These are phyloP conservation scores for Cololabis saira DNA, from an alignment of 2,113 vertebrate species.

Conservation along the genomic window DNA sequence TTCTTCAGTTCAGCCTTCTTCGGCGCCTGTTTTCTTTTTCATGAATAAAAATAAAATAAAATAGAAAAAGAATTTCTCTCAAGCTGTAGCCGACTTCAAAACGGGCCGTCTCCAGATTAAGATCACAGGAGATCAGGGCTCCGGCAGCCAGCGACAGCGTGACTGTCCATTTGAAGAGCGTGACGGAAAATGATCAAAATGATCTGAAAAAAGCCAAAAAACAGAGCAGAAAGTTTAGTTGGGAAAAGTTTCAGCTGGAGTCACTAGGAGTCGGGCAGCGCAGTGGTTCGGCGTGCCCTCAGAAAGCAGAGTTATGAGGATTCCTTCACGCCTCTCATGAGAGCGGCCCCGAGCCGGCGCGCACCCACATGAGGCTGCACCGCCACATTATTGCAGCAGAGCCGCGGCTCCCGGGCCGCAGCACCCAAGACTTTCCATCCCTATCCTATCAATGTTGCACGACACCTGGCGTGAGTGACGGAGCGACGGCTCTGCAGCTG, in stretches of 20 bases:
- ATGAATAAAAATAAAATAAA: slow-evolving; percentile 60
- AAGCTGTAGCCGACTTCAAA: slow-evolving; percentile 70
- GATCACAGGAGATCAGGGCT: slow-evolving; percentile 72
- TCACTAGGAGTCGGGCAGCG: slow-evolving; percentile 21
- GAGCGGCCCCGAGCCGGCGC: slow-evolving; percentile 34
- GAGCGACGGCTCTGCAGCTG: slow-evolving; percentile 51
- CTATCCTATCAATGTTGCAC: slow-evolving; percentile 66
- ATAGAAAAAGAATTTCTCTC: slow-evolving; percentile 30
- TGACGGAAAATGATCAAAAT: slow-evolving; percentile 54
- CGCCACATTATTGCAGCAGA: slow-evolving; percentile 28
- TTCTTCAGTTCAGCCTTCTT: slow-evolving; percentile 41
- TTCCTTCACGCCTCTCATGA: slow-evolving; percentile 45
- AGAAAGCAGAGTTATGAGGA: slow-evolving; percentile 38
- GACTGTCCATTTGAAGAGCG: slow-evolving; percentile 56
- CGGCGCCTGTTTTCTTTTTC: slow-evolving; percentile 55
- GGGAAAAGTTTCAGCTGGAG: slow-evolving; percentile 48
- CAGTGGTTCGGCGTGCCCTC: slow-evolving; percentile 3
- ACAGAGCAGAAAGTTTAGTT: slow-evolving; percentile 34
- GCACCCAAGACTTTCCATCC: slow-evolving; percentile 38
- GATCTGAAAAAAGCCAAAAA: slow-evolving; percentile 30
- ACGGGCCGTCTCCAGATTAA: slow-evolving; percentile 50
- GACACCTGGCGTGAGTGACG: slow-evolving; percentile 64
- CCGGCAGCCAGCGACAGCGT: slow-evolving; percentile 39
- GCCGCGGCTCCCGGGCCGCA: slow-evolving; percentile 28
- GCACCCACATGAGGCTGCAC: slow-evolving; percentile 17